Conservation (phyloP, 2,113 vertebrate genomes). For the Ictidomys tridecemlineatus region DNA sequence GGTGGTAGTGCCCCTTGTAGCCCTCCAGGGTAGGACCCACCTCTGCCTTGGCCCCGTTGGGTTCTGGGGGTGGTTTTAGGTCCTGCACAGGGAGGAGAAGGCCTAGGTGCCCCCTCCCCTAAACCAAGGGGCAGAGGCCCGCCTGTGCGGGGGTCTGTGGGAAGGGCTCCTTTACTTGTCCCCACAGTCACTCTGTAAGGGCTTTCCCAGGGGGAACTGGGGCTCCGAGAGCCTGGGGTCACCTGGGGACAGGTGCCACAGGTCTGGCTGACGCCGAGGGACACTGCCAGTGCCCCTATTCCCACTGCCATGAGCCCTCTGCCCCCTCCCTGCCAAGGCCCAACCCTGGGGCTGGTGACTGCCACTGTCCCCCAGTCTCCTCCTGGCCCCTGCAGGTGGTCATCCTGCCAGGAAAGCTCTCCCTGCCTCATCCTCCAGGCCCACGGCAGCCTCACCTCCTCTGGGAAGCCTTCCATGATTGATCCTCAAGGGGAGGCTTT, state of each 20-base stretch:
- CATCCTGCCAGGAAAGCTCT: too few species aligned
- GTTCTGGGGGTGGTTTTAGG: not conserved
- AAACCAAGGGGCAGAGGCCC: not conserved
- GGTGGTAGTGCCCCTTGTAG: not conserved
- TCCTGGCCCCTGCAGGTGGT: not conserved
- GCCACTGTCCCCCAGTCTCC: not conserved
- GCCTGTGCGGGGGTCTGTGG: not conserved
- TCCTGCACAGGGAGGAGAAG: not conserved
- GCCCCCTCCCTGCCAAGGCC: not conserved
- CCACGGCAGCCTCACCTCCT: not conserved
- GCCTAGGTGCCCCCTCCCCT: too few species aligned
- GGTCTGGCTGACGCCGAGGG: too few species aligned
- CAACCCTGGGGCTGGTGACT: not conserved
- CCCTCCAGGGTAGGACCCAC: not conserved
- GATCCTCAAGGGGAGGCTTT: not conserved
- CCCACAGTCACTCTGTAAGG: too few species aligned
- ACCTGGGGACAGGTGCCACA: not conserved
- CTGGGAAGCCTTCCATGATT: not conserved
- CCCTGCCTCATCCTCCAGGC: not conserved
- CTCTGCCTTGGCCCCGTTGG: not conserved
- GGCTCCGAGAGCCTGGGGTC: not conserved
- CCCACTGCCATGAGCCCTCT: too few species aligned
- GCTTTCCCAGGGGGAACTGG: accelerated
- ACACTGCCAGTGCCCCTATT: too few species aligned
- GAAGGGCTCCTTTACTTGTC: not conserved